Percentiles rank a stretch among this genome's conserved stretches.
phyloP scores from a whole-genome alignment of 2,888 invertebrate genomes.

The Phalera bucephala region DNA sequence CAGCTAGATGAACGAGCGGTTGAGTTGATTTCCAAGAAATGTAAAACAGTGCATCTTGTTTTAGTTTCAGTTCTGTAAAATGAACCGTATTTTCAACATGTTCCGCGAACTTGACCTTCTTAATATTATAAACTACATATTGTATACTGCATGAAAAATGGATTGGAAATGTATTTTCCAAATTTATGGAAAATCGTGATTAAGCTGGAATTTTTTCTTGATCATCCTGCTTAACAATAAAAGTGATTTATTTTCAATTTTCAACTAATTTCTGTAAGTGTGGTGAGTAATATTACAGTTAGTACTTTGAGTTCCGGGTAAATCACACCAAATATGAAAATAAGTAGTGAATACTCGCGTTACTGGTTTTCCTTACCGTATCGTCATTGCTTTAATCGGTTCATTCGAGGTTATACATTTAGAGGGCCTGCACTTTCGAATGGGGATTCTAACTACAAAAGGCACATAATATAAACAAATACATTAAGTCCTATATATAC shows the following conservation, averaged over 20 bases:
- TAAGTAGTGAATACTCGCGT: no score
- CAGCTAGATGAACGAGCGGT: conserved; percentile 14
- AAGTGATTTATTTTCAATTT: background rate
- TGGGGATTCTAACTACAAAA: no score
- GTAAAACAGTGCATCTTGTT: conserved; percentile 50
- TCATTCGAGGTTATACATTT: no score
- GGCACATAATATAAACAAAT: no score
- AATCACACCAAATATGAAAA: no score
- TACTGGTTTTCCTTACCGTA: no score
- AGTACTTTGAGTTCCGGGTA: no score
- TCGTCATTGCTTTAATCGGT: no score
- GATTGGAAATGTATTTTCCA: background rate
- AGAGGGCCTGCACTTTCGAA: no score
- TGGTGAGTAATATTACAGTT: no score
- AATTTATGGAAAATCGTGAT: background rate
- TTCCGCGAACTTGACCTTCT: conserved; percentile 54
- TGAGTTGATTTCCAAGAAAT: conserved; percentile 45
- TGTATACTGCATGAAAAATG: background rate
- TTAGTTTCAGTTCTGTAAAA: conserved; percentile 36
- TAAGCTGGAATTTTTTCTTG: background rate
- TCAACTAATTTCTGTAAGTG: no score
- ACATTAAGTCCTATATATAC: no score
- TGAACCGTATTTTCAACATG: conserved; percentile 37
- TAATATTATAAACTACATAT: background rate
- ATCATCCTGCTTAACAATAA: background rate